Evolutionary conservation across 2,113 vertebrate species (phyloP).

Genomic region (Macaca mulatta): DNA sequence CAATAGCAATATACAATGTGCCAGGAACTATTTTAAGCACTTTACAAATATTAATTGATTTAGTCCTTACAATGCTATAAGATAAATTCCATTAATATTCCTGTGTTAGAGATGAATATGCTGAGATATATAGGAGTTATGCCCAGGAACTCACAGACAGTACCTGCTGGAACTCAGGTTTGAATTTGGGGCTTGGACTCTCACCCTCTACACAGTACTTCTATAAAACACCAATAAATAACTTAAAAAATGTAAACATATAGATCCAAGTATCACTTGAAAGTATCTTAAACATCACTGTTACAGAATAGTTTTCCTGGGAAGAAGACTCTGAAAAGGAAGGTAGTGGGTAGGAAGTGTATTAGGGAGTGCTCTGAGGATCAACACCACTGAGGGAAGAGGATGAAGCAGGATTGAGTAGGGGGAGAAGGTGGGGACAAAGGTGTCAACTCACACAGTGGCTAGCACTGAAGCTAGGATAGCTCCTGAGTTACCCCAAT

Average conservation of each 20-base stretch:
- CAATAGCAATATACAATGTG: neutral
- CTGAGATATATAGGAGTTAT: neutral
- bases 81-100: neutral
- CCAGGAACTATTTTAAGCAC: neutral
- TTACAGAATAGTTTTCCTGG: neutral
- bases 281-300: neutral
- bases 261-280: neutral
- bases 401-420: neutral
- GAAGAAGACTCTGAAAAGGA: neutral
- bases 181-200: neutral
- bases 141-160: neutral
- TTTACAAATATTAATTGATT: constrained; percentile 17
- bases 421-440: neutral
- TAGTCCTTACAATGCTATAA: neutral
- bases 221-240: neutral
- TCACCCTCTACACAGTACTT: neutral
- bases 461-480: neutral
- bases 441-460: neutral
- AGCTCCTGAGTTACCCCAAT: neutral
- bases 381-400: neutral
- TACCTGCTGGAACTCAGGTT: neutral
- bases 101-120: neutral
- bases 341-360: neutral
- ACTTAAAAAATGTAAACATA: neutral
- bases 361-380: neutral